phyloP scores from a whole-genome alignment of 2,113 vertebrate genomes.

The Oncorhynchus mykiss region DNA sequence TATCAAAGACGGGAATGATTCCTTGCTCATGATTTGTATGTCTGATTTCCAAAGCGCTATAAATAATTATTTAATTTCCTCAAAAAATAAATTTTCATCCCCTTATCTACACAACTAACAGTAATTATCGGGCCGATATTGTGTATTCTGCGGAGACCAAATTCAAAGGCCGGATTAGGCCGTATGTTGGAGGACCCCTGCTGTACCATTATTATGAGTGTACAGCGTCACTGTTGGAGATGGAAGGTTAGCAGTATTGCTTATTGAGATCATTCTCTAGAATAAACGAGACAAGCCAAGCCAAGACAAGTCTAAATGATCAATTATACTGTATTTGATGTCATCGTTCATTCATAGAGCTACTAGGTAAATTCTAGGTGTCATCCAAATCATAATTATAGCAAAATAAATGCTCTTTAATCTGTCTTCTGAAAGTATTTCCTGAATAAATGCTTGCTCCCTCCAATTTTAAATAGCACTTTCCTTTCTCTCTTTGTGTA shows the following conservation, averaged over 20 bases:
- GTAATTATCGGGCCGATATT: constrained; percentile 13
- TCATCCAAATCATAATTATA: neutral
- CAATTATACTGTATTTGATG: constrained; percentile 1
- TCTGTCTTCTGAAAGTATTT: neutral
- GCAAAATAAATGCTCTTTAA: neutral
- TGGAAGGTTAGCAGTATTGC: neutral
- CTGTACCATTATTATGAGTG: constrained; percentile 2
- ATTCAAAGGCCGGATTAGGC: constrained; percentile 14
- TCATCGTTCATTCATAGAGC: neutral
- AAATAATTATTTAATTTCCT: constrained; percentile 21
- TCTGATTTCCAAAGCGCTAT: constrained; percentile 7
- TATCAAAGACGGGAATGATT: constrained; percentile 4
- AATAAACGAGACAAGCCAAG: constrained; percentile 5
- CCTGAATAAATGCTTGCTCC: too few species aligned
- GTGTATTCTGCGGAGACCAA: constrained; percentile 5
- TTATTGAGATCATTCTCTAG: constrained; percentile 7
- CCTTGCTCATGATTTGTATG: constrained; percentile 10
- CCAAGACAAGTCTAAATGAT: neutral
- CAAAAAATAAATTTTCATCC: constrained; percentile 8
- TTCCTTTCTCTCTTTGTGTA: constrained; percentile 22
- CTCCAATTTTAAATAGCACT: neutral
- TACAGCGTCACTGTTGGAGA: neutral
- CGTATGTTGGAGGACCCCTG: constrained; percentile 9
- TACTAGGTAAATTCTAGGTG: neutral
- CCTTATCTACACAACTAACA: constrained; percentile 3